Evolutionary conservation across 2,797 vertebrate species (phyloP), one percentile per base, ranked within the genome.

Genomic region (Melopsittacus undulatus): DNA sequence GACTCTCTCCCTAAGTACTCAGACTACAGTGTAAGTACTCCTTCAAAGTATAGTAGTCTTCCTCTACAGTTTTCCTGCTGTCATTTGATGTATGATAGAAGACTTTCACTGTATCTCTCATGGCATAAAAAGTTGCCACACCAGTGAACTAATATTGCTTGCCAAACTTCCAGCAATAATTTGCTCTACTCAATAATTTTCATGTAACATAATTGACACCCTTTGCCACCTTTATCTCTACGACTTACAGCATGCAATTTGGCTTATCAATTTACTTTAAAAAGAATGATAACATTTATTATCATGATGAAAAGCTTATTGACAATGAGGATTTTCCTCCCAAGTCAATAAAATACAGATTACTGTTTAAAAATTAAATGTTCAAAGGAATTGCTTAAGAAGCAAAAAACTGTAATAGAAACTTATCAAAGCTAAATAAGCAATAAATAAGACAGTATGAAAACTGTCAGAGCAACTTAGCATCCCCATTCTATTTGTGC

Each of bases 391-490:
- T 66, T 67, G 84, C 62, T 83, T 94, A 94, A 95, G 96, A 95
- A 96, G 88, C 89, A 87, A 95, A 95, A 96, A 96, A 67, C 87
- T 88, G 90, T 95, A 97, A 96, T 70, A 96, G 95, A 94, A 95
- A 87, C 64, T 62, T 82, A 97, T 87, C 95, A 95, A 96, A 96
- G 96, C 97, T 96, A 98, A 97, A 97, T 87, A 95, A 97, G 94
- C 94, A 94, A 96, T 96, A 96, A 98, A 97, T 97, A 97, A 97
- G 96, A 97, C 90, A n/a, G 87, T 94, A 95, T 89, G 83, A 95
- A 95, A 96, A 84, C 94, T 97, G 95, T 95, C 97, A 95, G 94
- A 96, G 92, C 91, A 97, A 91, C 90, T 94, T 95, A 97, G 91
- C 94, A 94, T 97, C 93, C 87, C 93, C 76, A 81, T 95, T 96